Evolutionary conservation across 2,888 invertebrate species (phyloP).

Genomic region (Eupithecia exiguata): DNA sequence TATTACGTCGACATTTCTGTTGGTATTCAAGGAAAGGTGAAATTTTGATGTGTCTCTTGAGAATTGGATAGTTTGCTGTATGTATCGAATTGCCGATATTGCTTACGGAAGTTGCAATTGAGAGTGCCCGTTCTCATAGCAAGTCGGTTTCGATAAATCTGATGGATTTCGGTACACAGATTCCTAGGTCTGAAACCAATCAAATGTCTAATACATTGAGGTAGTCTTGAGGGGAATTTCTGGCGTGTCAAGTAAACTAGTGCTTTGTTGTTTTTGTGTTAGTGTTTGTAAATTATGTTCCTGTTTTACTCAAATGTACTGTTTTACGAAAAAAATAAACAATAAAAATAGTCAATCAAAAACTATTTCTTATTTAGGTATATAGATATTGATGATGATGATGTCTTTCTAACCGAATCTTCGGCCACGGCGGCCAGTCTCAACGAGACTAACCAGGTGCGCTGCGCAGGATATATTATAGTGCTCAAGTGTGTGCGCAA

Average conservation of each 20-base stretch:
- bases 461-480: too few relatives aligned
- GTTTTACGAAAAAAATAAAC: neutral
- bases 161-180: constrained; percentile 59
- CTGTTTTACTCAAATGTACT: neutral
- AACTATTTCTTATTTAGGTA: neutral
- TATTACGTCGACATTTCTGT: constrained; percentile 35
- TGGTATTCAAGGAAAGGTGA: constrained; percentile 24
- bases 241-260: constrained; percentile 52
- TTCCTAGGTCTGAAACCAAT: constrained; percentile 56
- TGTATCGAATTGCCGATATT: constrained; percentile 46
- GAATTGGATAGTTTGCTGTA: constrained; percentile 45
- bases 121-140: constrained; percentile 54
- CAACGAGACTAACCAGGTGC: too few relatives aligned
- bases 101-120: constrained; percentile 53
- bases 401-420: too few relatives aligned
- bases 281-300: constrained; percentile 33
- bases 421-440: too few relatives aligned
- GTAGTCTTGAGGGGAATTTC: constrained; percentile 55
- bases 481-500: too few relatives aligned
- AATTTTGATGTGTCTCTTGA: constrained; percentile 36
- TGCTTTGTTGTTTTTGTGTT: constrained; percentile 46
- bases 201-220: constrained; percentile 52
- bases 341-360: neutral
- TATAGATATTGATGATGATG: too few relatives aligned
- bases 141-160: constrained; percentile 49